phyloP scores from a whole-genome alignment of 2,888 invertebrate genomes.

The Unio pictorum region DNA sequence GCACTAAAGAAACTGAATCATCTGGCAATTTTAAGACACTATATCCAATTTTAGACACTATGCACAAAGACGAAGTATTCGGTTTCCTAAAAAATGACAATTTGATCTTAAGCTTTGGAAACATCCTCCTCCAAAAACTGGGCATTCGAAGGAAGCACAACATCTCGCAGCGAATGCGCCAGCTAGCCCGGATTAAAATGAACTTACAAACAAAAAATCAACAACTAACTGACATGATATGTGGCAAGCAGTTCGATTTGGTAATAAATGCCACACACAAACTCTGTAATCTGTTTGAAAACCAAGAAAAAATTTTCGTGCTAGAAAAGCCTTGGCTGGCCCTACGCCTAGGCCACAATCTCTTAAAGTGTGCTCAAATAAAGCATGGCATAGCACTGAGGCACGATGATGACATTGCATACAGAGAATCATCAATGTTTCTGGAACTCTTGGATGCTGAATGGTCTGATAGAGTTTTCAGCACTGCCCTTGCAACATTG shows the following conservation, averaged over 20 bases:
- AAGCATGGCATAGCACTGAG: too few species aligned
- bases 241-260: too few species aligned
- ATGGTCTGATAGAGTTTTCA: constrained; percentile 14
- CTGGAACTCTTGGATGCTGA: constrained; percentile 9
- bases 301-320: neutral
- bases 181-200: too few species aligned
- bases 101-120: too few species aligned
- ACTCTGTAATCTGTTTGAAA: constrained; percentile 1
- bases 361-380: too few species aligned
- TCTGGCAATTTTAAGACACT: too few species aligned
- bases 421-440: constrained; percentile 6
- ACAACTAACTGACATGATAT: too few species aligned
- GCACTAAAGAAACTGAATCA: too few species aligned
- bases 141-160: constrained; percentile 4
- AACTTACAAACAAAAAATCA: too few species aligned
- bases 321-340: constrained; percentile 12
- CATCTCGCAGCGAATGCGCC: constrained; percentile 10
- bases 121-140: constrained; percentile 8
- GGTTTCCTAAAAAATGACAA: too few species aligned
- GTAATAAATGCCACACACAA: constrained; percentile 2
- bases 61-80: constrained; percentile 10
- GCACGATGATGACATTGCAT: too few species aligned
- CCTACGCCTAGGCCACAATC: constrained; percentile 7
- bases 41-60: neutral
- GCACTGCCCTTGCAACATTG: constrained; percentile 12